phyloP scores from a whole-genome alignment of 2,888 invertebrate genomes.

The Lampropteryx suffumata region DNA sequence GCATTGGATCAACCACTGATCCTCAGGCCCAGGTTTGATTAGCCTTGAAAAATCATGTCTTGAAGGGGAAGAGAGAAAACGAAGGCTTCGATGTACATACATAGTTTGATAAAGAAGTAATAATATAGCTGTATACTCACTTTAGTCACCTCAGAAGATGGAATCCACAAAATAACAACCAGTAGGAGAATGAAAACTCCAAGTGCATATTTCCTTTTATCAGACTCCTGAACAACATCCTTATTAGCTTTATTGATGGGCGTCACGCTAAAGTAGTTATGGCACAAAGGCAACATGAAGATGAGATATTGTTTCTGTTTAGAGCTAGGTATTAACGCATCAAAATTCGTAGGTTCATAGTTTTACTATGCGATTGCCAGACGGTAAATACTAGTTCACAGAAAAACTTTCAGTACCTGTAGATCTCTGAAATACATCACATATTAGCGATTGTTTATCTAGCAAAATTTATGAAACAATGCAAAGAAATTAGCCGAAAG shows the following conservation, averaged over 20 bases:
- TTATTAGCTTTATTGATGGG: conserved; percentile 66
- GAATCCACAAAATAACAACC: conserved; percentile 98
- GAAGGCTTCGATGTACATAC: no score
- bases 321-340: conserved; percentile 31
- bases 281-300: conserved; percentile 80
- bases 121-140: conserved; percentile 73
- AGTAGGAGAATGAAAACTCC: conserved; percentile 94
- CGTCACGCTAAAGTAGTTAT: conserved; percentile 73
- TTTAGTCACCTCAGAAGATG: conserved; percentile 96
- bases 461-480: no score
- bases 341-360: conserved; percentile 37
- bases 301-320: conserved; percentile 39
- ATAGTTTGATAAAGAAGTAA: no score
- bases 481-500: no score
- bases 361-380: conserved; percentile 20
- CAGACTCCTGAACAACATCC: conserved; percentile 64
- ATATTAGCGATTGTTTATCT: no score
- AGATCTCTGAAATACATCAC: no score
- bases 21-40: no score
- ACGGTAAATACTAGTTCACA: not conserved
- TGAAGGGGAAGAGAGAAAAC: no score
- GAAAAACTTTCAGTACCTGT: no score
- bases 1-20: no score
- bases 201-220: conserved; percentile 85
- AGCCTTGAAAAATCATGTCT: no score